Base-by-base conservation (phyloP, 2,113 vertebrate genomes). In the Grammatotria lemairii region DNA sequence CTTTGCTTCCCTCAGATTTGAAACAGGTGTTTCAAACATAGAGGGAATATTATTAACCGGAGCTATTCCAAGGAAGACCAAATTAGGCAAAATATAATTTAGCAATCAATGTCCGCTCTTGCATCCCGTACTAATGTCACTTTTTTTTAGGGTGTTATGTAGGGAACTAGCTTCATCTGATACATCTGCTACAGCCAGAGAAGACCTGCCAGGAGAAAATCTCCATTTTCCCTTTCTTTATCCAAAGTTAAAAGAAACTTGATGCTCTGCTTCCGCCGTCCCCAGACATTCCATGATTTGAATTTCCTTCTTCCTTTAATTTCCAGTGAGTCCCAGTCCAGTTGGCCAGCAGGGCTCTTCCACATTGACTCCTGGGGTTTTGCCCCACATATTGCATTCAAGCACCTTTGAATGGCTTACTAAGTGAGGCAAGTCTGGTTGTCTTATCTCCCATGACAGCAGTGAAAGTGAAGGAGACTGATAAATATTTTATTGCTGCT, bases 401-500 rank as follows among this genome's bases (percentile, higher is more conserved):
- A 68, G 21, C 83, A 87, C 83, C 60, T 75, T 75, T 54, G 82
- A 85, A 85, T n/a, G 88, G 78, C 87, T 82, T 81, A 42, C 87
- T 90, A 80, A 92, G 87, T 89, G 86, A 88, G 45, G 57, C 83
- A 33, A 65, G 73, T 87, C 91, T 19, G 7, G 33, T 85, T 17
- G 60, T 89, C 89, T 86, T 63, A 84, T 92, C 87, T 95, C 90
- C 89, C 88, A 53, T 89, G 92, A 95, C 90, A 58, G 90, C 86
- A 78, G 78, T 68, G 90, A 85, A 88, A 91, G 87, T 84, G 88
- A 88, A 93, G 84, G 84, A 91, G 87, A 87, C 93, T 92, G 88
- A 94, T 96, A 63, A 96, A 96, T 96, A 95, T 94, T 95, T 95
- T 88, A 96, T 82, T 33, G 11, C 73, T 89, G 92, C 94, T 94